phyloP scores from a whole-genome alignment of 2,797 vertebrate species.

The Pampus argenteus region DNA sequence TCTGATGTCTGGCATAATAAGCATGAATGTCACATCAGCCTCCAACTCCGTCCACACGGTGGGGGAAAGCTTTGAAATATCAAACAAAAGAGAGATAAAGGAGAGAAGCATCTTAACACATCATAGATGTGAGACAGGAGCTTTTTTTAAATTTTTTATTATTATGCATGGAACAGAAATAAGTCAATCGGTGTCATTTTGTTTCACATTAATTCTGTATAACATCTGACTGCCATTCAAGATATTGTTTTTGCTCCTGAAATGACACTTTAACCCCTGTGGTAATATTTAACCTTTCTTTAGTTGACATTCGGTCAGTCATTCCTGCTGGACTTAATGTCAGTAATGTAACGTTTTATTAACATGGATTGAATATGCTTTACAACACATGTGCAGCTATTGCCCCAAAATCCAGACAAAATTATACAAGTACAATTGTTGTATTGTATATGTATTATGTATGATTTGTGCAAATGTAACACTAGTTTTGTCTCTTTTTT shows the following conservation, averaged over 20 bases:
- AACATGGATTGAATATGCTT: constrained; percentile 1
- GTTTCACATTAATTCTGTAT: not conserved
- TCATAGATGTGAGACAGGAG: constrained; percentile 2
- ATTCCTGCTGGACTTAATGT: constrained; percentile 1
- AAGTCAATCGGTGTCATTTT: not conserved
- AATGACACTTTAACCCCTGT: constrained; percentile 2
- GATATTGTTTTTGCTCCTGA: constrained; percentile 1
- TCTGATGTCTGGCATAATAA: constrained; percentile 42
- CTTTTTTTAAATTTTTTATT: too few species aligned
- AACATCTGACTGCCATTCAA: constrained; percentile 9
- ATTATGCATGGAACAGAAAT: not conserved
- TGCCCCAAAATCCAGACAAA: not conserved
- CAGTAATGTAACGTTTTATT: not conserved
- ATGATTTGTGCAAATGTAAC: constrained; percentile 1
- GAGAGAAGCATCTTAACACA: not conserved
- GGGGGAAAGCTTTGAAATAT: not conserved
- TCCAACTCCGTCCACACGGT: constrained; percentile 13
- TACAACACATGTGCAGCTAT: not conserved
- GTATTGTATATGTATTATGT: not conserved
- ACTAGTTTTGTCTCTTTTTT: constrained; percentile 30
- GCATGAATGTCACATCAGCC: constrained; percentile 48
- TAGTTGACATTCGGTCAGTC: constrained; percentile 4
- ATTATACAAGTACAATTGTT: not conserved
- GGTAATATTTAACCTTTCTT: constrained; percentile 40
- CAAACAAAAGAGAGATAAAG: constrained; percentile 28